These are phyloP conservation scores for Metallyticus violacea DNA, from an alignment of 2,888 invertebrate species.

Conservation along the genomic window DNA sequence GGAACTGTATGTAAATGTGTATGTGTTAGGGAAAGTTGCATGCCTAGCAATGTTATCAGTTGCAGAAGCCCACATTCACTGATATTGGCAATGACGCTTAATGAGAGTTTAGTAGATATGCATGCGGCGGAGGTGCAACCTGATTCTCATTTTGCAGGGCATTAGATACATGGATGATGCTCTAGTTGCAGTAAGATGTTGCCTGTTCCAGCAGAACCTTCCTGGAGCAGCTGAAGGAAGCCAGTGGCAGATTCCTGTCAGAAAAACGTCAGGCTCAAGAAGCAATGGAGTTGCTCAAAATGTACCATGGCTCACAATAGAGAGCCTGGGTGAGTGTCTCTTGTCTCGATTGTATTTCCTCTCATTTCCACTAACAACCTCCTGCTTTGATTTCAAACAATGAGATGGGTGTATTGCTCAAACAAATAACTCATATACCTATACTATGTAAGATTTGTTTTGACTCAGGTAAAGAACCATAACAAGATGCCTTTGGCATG, in stretches of 20 bases:
- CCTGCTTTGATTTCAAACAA: not conserved
- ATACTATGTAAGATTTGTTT: not conserved
- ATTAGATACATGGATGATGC: slow-evolving; percentile 27
- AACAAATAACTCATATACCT: not conserved
- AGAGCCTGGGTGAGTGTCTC: not conserved
- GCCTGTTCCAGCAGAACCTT: slow-evolving; percentile 54
- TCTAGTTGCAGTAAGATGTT: slow-evolving; percentile 21
- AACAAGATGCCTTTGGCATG: not conserved
- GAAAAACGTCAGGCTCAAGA: slow-evolving; percentile 85
- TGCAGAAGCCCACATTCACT: too few species aligned
- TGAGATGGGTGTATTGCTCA: not conserved
- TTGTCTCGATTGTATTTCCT: not conserved
- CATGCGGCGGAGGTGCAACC: not conserved
- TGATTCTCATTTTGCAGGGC: slow-evolving; percentile 24
- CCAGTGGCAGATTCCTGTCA: slow-evolving; percentile 72
- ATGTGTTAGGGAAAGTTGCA: too few species aligned
- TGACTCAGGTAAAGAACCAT: not conserved
- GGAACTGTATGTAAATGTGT: too few species aligned
- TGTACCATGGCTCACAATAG: slow-evolving; percentile 58
- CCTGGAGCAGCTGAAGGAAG: slow-evolving; percentile 77
- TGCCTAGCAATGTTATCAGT: too few species aligned
- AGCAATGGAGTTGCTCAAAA: slow-evolving; percentile 78
- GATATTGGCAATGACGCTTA: too few species aligned
- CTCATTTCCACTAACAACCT: not conserved
- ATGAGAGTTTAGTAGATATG: too few species aligned